Conservation (phyloP, 2,113 vertebrate species). For the Oriolus oriolus region DNA sequence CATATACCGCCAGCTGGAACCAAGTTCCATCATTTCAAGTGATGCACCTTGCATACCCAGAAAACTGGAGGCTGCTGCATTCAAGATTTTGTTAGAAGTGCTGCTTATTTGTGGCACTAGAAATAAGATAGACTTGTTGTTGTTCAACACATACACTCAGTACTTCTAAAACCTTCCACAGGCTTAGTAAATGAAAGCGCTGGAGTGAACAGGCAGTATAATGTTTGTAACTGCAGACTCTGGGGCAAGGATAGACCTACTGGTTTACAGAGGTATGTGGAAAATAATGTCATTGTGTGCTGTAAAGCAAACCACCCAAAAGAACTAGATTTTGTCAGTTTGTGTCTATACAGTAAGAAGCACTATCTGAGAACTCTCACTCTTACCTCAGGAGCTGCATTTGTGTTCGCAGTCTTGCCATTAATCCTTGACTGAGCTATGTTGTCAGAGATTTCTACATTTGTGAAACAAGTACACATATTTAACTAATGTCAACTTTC, state of each 20-base stretch:
- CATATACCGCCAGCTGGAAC: background rate
- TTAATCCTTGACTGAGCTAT: background rate
- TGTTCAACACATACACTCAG: background rate
- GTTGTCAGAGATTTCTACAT: background rate
- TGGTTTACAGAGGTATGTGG: background rate
- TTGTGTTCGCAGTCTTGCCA: background rate
- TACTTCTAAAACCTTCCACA: background rate
- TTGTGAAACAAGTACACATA: background rate
- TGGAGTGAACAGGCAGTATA: background rate
- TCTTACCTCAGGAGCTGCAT: background rate
- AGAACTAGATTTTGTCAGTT: background rate
- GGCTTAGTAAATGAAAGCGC: background rate
- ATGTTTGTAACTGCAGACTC: background rate
- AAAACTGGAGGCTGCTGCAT: background rate
- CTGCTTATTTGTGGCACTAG: background rate
- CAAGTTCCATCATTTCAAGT: rapidly evolving
- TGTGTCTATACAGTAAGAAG: background rate
- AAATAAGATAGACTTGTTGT: background rate
- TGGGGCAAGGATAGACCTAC: background rate
- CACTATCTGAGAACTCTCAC: background rate
- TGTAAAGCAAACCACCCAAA: background rate
- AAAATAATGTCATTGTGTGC: background rate
- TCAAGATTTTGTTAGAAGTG: background rate
- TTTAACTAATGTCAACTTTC: background rate
- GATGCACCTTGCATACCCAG: background rate